These are phyloP conservation scores for Diceros bicornis DNA, from an alignment of 2,797 vertebrate genomes.

Conservation along the genomic window DNA sequence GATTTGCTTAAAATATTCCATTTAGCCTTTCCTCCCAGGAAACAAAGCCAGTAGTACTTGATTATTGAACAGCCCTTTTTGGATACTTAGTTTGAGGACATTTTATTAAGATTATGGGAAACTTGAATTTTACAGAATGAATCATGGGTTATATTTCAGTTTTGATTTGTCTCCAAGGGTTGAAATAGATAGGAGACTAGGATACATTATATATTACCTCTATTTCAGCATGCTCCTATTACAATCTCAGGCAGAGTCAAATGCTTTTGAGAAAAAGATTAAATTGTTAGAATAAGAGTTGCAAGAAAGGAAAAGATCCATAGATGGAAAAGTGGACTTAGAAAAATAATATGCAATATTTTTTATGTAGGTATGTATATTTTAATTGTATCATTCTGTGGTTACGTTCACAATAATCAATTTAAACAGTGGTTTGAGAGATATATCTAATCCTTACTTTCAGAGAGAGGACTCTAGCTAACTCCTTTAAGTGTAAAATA, in stretches of 20 bases:
- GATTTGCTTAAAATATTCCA: constrained; percentile 82
- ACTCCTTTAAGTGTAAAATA: background rate
- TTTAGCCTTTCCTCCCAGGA: constrained; percentile 80
- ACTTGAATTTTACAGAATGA: constrained; percentile 75
- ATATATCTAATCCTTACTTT: background rate
- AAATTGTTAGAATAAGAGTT: background rate
- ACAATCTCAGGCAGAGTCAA: background rate
- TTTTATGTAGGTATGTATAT: background rate
- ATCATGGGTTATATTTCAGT: constrained; percentile 60
- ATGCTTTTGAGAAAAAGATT: constrained; percentile 24
- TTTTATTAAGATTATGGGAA: constrained; percentile 78
- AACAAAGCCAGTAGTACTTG: constrained; percentile 78
- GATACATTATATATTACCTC: constrained; percentile 16
- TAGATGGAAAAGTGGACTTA: background rate
- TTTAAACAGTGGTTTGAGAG: background rate
- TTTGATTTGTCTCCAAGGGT: constrained; percentile 73
- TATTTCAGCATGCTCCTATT: background rate
- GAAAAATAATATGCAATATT: background rate
- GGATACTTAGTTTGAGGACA: constrained; percentile 67
- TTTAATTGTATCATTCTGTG: background rate
- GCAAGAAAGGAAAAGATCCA: background rate
- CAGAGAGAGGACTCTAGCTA: background rate
- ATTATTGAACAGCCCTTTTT: constrained; percentile 74
- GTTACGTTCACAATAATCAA: background rate
- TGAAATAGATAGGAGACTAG: constrained; percentile 64